These are phyloP conservation scores for Myiozetetes cayanensis DNA, from an alignment of 2,113 vertebrate genomes.

Conservation along the genomic window DNA sequence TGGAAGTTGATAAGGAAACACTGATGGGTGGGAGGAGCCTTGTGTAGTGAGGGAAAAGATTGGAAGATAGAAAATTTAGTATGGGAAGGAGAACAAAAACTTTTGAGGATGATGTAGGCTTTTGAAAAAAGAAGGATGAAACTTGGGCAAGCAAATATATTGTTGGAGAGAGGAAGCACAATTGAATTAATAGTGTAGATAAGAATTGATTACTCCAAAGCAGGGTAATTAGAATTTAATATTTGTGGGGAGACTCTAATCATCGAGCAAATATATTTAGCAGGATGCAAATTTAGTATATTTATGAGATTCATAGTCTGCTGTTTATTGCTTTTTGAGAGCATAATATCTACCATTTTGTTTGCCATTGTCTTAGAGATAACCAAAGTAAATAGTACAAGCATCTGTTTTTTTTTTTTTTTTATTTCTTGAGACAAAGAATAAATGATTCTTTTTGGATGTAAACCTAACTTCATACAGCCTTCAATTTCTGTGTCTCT, in stretches of 20 bases:
- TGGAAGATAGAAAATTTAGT: not conserved
- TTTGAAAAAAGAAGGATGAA: not conserved
- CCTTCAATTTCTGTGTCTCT: not conserved
- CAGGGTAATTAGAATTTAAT: not conserved
- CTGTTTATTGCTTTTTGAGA: not conserved
- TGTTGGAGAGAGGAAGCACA: not conserved
- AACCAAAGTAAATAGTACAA: not conserved
- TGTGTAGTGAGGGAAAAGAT: not conserved
- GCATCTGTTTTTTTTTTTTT: not conserved
- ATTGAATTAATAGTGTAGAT: not conserved
- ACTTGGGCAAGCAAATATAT: not conserved
- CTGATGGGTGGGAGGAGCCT: not conserved
- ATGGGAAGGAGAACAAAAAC: not conserved
- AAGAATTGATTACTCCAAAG: conserved; percentile 10
- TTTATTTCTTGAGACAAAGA: not conserved
- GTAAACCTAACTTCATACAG: not conserved
- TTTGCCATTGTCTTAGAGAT: not conserved
- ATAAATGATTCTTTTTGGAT: not conserved
- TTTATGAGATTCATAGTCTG: not conserved
- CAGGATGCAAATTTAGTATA: not conserved
- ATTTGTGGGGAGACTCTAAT: not conserved
- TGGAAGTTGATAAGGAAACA: not conserved
- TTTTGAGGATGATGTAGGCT: not conserved
- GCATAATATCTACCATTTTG: not conserved
- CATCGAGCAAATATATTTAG: not conserved